These are phyloP conservation scores for Gymnoscopelus microlampas DNA, from an alignment of 2,797 vertebrate genomes.

Conservation along the genomic window DNA sequence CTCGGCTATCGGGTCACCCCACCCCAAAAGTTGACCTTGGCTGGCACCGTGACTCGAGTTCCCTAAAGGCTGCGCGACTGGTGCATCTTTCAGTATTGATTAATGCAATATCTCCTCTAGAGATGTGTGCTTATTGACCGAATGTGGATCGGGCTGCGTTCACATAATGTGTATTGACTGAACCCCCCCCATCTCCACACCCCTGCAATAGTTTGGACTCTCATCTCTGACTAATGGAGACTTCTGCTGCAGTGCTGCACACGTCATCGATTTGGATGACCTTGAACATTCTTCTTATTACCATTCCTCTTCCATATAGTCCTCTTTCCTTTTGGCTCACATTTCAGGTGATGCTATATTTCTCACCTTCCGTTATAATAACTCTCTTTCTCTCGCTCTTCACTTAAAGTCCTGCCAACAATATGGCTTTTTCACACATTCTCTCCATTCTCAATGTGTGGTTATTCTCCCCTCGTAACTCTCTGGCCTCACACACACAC, in stretches of 20 bases:
- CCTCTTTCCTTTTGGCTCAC: background rate
- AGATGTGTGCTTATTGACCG: constrained; percentile 13
- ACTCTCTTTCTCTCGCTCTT: too few relatives aligned
- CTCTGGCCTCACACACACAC: background rate
- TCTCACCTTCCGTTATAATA: background rate
- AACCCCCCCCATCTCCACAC: constrained; percentile 4
- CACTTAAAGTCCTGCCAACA: too few relatives aligned
- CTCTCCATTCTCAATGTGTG: too few relatives aligned
- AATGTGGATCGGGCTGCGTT: background rate
- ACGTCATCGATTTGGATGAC: constrained; percentile 39
- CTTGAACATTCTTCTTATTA: constrained; percentile 15
- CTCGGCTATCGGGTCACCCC: too few relatives aligned
- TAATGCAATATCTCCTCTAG: background rate
- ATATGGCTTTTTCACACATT: too few relatives aligned
- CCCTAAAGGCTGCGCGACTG: background rate
- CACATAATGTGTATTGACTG: background rate
- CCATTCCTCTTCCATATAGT: background rate
- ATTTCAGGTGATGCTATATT: background rate
- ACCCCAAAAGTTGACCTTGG: background rate
- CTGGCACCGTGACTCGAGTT: background rate
- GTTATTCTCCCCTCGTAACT: background rate
- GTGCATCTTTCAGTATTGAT: background rate
- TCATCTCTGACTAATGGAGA: constrained; percentile 34
- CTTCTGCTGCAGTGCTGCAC: constrained; percentile 28
- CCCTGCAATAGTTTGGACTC: constrained; percentile 11